These are phyloP conservation scores for Embiotoca jacksoni DNA, from an alignment of 2,113 vertebrate species.

Conservation along the genomic window DNA sequence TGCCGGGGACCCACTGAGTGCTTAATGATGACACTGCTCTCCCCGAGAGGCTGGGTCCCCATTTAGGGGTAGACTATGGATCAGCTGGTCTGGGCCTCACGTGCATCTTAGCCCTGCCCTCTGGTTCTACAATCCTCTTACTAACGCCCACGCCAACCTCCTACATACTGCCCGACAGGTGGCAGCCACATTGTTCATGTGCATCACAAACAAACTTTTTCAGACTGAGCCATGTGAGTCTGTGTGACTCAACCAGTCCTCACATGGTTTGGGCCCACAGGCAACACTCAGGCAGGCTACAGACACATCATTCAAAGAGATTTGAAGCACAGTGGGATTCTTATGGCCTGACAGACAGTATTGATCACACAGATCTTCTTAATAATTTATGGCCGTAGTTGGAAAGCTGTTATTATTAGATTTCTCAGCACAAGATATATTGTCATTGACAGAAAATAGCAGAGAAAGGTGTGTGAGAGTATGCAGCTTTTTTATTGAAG, in stretches of 20 bases:
- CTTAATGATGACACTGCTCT: constrained; percentile 30
- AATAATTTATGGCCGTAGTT: neutral
- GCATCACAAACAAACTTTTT: constrained; percentile 31
- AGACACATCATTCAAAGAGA: constrained; percentile 17
- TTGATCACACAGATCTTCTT: constrained; percentile 2
- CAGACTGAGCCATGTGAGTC: constrained; percentile 26
- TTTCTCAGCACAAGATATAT: neutral
- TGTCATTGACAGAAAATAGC: neutral
- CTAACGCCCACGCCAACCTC: constrained; percentile 29
- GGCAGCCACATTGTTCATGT: constrained; percentile 52
- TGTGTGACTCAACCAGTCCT: constrained; percentile 28
- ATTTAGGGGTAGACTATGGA: constrained; percentile 33
- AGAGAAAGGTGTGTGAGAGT: neutral
- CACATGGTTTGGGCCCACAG: constrained; percentile 7
- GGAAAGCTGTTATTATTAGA: neutral
- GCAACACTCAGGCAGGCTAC: neutral
- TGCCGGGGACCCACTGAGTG: constrained; percentile 11
- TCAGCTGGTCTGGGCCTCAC: constrained; percentile 50
- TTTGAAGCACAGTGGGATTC: neutral
- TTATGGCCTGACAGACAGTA: neutral
- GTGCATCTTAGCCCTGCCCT: constrained; percentile 40
- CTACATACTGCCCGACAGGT: constrained; percentile 51
- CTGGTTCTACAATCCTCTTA: constrained; percentile 70
- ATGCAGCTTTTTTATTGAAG: constrained; percentile 1
- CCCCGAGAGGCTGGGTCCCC: neutral